These are phyloP conservation scores for Ditylenchus weischeri DNA, from an alignment of 2,888 invertebrate genomes.

Conservation along the genomic window DNA sequence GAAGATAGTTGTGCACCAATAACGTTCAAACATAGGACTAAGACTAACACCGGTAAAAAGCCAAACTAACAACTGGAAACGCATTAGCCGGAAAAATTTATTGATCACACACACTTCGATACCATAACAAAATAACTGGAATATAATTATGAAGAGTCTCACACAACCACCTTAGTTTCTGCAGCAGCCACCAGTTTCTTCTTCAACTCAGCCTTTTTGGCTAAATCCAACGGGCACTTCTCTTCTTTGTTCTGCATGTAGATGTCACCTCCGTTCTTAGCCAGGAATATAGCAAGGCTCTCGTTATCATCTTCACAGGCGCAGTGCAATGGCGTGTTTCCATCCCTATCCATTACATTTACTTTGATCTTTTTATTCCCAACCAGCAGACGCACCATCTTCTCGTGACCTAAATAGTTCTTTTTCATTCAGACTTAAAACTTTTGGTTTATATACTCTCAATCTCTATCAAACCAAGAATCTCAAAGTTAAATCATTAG, in stretches of 20 bases:
- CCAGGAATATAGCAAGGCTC: conserved; percentile 37
- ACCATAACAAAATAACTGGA: too few species aligned
- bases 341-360: conserved; percentile 40
- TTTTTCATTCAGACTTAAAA: neutral
- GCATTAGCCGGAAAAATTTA: too few species aligned
- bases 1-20: too few species aligned
- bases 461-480: too few species aligned
- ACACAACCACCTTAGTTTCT: neutral
- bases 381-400: conserved; percentile 22
- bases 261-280: conserved; percentile 37
- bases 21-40: too few species aligned
- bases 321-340: conserved; percentile 49
- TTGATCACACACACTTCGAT: too few species aligned
- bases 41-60: too few species aligned
- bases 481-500: too few species aligned
- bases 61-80: too few species aligned
- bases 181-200: conserved; percentile 27
- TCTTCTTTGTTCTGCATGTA: conserved; percentile 37
- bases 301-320: conserved; percentile 36
- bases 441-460: conserved; percentile 51
- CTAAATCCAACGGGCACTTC: conserved; percentile 39
- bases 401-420: conserved; percentile 15
- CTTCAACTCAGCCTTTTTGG: conserved; percentile 31
- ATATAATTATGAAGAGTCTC: too few species aligned
- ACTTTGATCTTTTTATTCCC: conserved; percentile 38